Base-by-base conservation (phyloP, 2,888 invertebrate genomes). In the Drosophila neonasuta region DNA sequence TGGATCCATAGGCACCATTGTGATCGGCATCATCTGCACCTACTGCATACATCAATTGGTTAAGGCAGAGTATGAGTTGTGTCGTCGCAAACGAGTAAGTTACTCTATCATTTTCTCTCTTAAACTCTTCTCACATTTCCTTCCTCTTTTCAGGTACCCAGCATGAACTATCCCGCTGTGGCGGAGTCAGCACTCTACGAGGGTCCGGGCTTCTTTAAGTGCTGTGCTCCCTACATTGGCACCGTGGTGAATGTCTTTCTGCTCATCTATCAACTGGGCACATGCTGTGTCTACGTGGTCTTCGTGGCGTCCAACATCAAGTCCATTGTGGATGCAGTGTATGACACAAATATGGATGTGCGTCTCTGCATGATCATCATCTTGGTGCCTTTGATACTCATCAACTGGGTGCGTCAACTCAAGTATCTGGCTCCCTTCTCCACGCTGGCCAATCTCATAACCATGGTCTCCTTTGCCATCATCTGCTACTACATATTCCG, bases 201-300 rank as follows among this genome's bases (percentile, higher is more conserved):
- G 74, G 97, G 97, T 0, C 97, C 97, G 0, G 88, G 91, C 4
- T 92, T 92, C 86, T 92, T 95, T 55, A 93, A 93, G 71, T 92
- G 91, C 11, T 92, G 93, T 76, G 93, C 95, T 2, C 93, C 93
- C 0, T 93, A 93, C 79, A 93, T 95, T 64, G 94, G 93, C 61
- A 93, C 94, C 74, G 90, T 95, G 7, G 94, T 95, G 24, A 96
- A 96, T 88, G 91, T 92, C 0, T 96, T 96, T 86, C 92, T 96
- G 3, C 89, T 98, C 72, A 92, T 97, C 57, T 99, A 98, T 83
- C 99, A 99, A 91, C 92, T 99, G 81, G 99, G 99, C 49, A 97
- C 97, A 51, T 98, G 99, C 90, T 98, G 98, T 90, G 98, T 99
- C 1, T 99, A 99, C 91, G 95, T 97, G 20, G 96, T 99, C 0